Evolutionary conservation across 2,888 invertebrate species (phyloP), one percentile per base, ranked within the genome.

Genomic region (Cryptocheilus praepositus): DNA sequence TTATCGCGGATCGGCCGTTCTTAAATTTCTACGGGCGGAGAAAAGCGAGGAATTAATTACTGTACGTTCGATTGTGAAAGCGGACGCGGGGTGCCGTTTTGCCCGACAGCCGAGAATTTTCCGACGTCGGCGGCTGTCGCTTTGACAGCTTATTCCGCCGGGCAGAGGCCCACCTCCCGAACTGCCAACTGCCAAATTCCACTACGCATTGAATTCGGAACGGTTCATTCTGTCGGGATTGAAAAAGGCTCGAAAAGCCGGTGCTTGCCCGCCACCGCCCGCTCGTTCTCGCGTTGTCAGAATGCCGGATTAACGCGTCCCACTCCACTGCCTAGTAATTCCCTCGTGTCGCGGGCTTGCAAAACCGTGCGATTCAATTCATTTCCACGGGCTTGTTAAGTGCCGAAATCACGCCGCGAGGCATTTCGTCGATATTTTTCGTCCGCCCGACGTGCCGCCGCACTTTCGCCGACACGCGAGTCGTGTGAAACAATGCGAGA

Each of bases 161-260:
- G 45, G 19, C 25, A 18, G n/a, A 5, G 36, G 15, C 36, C 21
- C 44, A 15, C 56, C 25, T 57, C 36, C n/a, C 43, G 22, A n/a
- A 73, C 77, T 82, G 77, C 77, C 79, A 77, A 75, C 76, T 77
- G 79, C 80, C 83, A 79, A 83, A 82, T 83, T 82, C 83, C 84
- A 81, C 79, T 77, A 81, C 77, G 81, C 79, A 81, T 84, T 83
- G 81, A 84, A 84, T 84, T 71, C 77, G 75, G 36, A 84, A 84
- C 84, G 80, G 84, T 36, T 83, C 82, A 82, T 82, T 77, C 76
- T 71, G 78, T 73, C 81, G 77, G 76, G 77, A 79, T 70, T 73
- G 77, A 76, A 73, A 78, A 76, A 77, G 73, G 79, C 67, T 62
- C 52, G 52, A 21, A 15, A 21, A 8, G 56, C 19, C 19, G 19